Conservation (phyloP, 2,797 vertebrate genomes). For the Lindbergichthys nudifrons region DNA sequence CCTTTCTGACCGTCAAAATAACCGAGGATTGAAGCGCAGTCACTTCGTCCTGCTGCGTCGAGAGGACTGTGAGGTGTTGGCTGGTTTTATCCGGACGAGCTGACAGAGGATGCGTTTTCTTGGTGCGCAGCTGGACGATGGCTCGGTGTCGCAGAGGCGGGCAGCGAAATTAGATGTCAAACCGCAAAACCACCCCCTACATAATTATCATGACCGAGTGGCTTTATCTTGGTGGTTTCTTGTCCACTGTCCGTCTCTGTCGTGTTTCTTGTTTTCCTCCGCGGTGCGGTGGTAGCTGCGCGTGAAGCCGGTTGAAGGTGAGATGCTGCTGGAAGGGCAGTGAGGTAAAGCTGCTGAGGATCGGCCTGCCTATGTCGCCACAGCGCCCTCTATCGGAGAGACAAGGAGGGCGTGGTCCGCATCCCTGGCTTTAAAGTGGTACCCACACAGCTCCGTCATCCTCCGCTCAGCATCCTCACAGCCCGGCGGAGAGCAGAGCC, state of each 20-base stretch:
- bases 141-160: conserved; percentile 76
- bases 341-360: conserved; percentile 60
- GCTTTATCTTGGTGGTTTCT: neutral
- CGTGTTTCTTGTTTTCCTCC: neutral
- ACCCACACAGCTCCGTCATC: conserved; percentile 68
- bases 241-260: conserved; percentile 1
- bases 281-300: conserved; percentile 46
- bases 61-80: neutral
- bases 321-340: conserved; percentile 79
- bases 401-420: conserved; percentile 81
- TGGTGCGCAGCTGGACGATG: conserved; percentile 57
- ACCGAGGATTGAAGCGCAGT: conserved; percentile 24
- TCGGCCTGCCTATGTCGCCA: conserved; percentile 36
- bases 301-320: conserved; percentile 78
- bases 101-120: conserved; percentile 2
- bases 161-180: conserved; percentile 52
- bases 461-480: conserved; percentile 25
- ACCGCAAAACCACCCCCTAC: conserved; percentile 60
- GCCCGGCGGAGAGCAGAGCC: conserved; percentile 19
- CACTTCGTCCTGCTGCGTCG: conserved; percentile 12
- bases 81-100: conserved; percentile 17
- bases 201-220: conserved; percentile 58
- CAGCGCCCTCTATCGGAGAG: conserved; percentile 58
- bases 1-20: conserved; percentile 38
- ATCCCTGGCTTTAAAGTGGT: conserved; percentile 73